Evolutionary conservation across 2,888 invertebrate genomes (phyloP), one percentile per base, ranked within the genome.

Genomic region (Caenorhabditis sp.): DNA sequence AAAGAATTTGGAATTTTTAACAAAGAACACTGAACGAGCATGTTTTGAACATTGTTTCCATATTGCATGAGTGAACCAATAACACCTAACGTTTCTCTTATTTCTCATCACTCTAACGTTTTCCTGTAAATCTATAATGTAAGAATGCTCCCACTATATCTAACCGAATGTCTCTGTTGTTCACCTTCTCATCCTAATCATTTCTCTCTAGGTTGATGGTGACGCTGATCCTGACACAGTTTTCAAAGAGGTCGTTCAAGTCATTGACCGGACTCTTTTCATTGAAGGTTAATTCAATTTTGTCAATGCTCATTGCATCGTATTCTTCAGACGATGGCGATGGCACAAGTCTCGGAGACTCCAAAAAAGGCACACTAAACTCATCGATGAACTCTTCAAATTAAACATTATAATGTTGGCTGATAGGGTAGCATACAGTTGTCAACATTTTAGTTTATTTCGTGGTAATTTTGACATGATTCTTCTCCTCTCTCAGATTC

Each of bases 281-380:
- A 89, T 90, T 60, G 88, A 90, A 83, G 90, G 90, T 90, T 68
- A 3, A 50, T 18, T n/a, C n/a, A n/a, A n/a, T n/a, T n/a, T n/a
- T 40, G 40, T 40, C 40, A 40, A 40, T 40, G 40, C 13, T 40
- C 40, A 40, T 13, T 13, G 40, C 40, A n/a, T 47, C 28, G 26
- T 37, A 64, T 79, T n/a, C n/a, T n/a, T 44, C 60, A 80, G 81
- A 81, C 51, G 81, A 81, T 22, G 81, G 81, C 2, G 81, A 81
- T 24, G 81, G 81, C 3, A 67, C 70, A 2, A 76, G 76, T n/a
- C 62, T 81, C 2, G 81, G 71, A 3, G 81, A 81, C 13, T 81
- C 81, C 13, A 81, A 80, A 20, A 80, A 74, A 65, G 80, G 80
- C 53, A 64, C 80, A 8, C 28, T 74, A 22, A 62, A 67, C 22